Percentiles rank a stretch among this genome's conserved stretches.
phyloP scores from a whole-genome alignment of 2,113 vertebrate species.

The Odocoileus hemionus region DNA sequence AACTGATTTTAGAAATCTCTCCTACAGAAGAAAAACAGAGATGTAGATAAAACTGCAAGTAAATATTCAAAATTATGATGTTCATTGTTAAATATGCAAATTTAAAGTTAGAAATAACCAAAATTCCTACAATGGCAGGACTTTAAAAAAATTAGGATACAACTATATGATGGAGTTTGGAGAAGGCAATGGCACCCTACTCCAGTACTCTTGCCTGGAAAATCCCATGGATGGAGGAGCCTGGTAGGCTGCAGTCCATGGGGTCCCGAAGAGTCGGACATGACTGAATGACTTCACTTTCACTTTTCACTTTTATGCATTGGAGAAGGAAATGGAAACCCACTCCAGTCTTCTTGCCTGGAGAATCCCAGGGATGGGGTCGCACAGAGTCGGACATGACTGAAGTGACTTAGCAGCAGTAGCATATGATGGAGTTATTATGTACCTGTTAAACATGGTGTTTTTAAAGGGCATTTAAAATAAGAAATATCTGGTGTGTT shows the following conservation, averaged over 20 bases:
- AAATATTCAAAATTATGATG: background rate
- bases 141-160: background rate
- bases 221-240: no score
- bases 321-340: no score
- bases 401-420: no score
- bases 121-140: background rate
- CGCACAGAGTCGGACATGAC: no score
- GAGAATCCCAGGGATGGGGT: no score
- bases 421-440: background rate
- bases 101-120: background rate
- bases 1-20: background rate
- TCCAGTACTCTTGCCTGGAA: no score
- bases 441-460: background rate
- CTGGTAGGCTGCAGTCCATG: no score
- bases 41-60: background rate
- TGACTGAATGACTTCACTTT: no score
- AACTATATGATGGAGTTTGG: background rate
- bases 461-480: background rate
- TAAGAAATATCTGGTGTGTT: background rate
- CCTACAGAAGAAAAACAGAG: background rate
- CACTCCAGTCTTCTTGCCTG: no score
- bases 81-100: background rate
- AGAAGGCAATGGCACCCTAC: no score
- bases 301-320: no score
- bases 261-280: no score